Percentiles rank a stretch among this genome's conserved stretches.
phyloP scores from a whole-genome alignment of 1,140 invertebrate genomes.

The Leptonema lineaticorne region DNA sequence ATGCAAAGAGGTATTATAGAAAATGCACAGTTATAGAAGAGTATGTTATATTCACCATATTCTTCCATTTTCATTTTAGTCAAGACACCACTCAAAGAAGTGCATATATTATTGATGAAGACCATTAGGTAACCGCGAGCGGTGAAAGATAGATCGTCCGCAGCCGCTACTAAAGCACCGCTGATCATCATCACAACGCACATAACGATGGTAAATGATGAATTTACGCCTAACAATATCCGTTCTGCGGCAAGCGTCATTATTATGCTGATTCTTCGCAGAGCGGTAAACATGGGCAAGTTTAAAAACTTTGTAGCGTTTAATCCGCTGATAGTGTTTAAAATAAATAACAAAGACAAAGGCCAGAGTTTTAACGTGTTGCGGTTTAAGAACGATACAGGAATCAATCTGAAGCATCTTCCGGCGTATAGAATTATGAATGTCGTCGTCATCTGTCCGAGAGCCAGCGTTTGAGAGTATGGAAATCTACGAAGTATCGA shows the following conservation, averaged over 20 bases:
- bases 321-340: conserved; percentile 94
- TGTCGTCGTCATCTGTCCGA: conserved; percentile 90
- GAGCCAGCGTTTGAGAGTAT: conserved; percentile 84
- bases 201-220: conserved; percentile 74
- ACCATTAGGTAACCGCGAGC: conserved; percentile 87
- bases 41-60: conserved; percentile 92
- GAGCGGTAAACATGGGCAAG: conserved; percentile 97
- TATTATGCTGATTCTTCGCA: conserved; percentile 95
- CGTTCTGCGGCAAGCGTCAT: conserved; percentile 97
- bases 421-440: conserved; percentile 77
- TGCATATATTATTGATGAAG: conserved; percentile 85
- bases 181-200: conserved; percentile 96
- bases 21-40: conserved; percentile 97
- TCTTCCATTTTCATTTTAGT: conserved; percentile 97
- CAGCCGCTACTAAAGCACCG: conserved; percentile 87
- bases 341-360: conserved; percentile 89
- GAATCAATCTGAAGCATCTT: conserved; percentile 71
- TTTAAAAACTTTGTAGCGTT: conserved; percentile 95
- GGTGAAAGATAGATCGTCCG: conserved; percentile 92
- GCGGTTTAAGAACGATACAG: conserved; percentile 72
- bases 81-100: conserved; percentile 94
- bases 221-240: conserved; percentile 75
- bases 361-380: conserved; percentile 87
- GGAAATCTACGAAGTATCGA: conserved; percentile 90
- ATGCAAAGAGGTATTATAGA: conserved; percentile 83